Base-by-base conservation (phyloP, 2,888 invertebrate species). In the Pachycephus smyrnensis region DNA sequence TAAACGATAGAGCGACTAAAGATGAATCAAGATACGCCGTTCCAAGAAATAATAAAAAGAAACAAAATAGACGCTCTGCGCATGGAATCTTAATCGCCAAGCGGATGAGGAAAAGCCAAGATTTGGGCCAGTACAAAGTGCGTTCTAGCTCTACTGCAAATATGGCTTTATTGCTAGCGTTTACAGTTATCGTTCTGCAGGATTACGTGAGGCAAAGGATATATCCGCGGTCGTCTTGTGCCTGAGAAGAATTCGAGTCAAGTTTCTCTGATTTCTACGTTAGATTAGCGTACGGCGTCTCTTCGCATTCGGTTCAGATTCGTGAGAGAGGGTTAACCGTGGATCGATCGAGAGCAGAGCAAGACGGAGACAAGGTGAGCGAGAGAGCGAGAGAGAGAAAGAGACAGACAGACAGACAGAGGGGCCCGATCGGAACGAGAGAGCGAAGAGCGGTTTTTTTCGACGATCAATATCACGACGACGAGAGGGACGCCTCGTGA, bases 61-160 rank as follows among this genome's bases (percentile, higher is more conserved):
- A 80, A 80, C 82, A 78, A 79, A 80, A 74, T 74, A 76, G 79
- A 81, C 83, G 84, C 83, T 55, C 55, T 71, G 31, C 71, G 84
- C 82, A 81, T 68, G 84, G 85, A 86, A 87, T 88, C 81, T 88
- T 88, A 87, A 88, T 88, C 84, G 80, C 82, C 32, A 31, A 11
- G 32, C 32, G 71, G 31, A 71, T 31, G 15, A 79, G 81, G 84
- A 83, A 85, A 84, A 85, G 68, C 77, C 74, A 76, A 78, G 82
- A 80, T 81, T 83, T 82, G 81, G 83, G 84, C 80, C 81, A 75
- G 79, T 69, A 76, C 74, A 79, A 73, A 23, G 75, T 79, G 81
- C 80, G 37, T 32, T 12, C 33, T 32, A 30, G 30, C 33, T 33
- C 36, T 35, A 74, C 74, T 82, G 82, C 81, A 82, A 85, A 85